Base-by-base conservation (phyloP, 2,888 invertebrate species). In the Amblyteles armatorius region DNA sequence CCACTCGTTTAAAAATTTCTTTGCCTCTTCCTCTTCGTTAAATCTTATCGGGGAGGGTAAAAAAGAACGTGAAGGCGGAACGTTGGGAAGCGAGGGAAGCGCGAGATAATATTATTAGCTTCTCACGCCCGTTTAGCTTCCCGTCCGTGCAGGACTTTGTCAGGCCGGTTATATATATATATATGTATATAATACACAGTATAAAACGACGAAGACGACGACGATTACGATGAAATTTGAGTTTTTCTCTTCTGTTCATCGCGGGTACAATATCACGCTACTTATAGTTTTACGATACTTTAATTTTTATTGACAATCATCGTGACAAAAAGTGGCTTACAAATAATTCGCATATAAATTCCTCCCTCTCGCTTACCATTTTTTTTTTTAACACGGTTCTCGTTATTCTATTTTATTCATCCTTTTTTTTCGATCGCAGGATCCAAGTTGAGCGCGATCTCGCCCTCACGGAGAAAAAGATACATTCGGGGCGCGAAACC, bases 321-420 rank as follows among this genome's bases (percentile, higher is more conserved):
- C 88, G 89, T 91, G 92, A 92, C 92, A 92, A 92, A 92, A 91
- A 91, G 89, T 91, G 90, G 87, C 90, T 91, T 91, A 91, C 91
- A 91, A 91, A 91, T 91, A 83, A 81, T 86, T 87, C 78, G 79
- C 80, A 84, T 82, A 87, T 79, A 85, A 85, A 85, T 83, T 82
- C 86, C 82, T 87, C 87, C 78, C 83, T 85, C 84, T 71, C 73
- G 76, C 73, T 78, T 60, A 69, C 48, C 44, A 57, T 76, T 65
- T 78, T 76, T 55, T 72, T 68, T 79, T 79, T 73, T 55, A 73
- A 40, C 60, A 29, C 50, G 69, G 11, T 72, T 77, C 60, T 60
- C 40, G 71, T 72, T 57, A 48, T 48, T 48, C 16, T 68, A 55
- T 81, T 76, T 76, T 36, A 29, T 44, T 76, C 22, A 29, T 52